Evolutionary conservation across 2,888 invertebrate species (phyloP).

Genomic region (Cheilosia pagana): DNA sequence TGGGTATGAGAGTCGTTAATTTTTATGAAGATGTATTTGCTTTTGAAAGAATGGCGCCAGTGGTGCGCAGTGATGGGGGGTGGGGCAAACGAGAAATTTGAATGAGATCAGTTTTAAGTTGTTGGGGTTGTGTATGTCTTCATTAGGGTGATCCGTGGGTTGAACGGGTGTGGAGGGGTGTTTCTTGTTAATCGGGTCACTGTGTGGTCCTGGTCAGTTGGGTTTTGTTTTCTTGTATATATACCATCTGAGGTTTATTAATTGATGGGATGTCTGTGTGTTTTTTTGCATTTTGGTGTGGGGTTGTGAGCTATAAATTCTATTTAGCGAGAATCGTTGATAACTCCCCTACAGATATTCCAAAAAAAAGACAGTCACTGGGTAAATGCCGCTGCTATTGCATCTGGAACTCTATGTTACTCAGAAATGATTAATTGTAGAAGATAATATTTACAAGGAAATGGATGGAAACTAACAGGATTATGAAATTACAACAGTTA

Average conservation of each 20-base stretch:
- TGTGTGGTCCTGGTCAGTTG: not conserved
- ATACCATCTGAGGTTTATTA: not conserved
- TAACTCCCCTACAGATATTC: no score
- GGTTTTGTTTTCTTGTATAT: not conserved
- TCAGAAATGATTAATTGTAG: no score
- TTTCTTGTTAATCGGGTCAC: conserved; percentile 3
- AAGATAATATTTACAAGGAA: no score
- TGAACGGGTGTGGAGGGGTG: conserved; percentile 1
- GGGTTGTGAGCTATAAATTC: no score
- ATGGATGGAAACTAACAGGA: no score
- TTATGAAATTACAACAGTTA: no score
- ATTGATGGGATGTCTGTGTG: not conserved
- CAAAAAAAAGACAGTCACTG: no score
- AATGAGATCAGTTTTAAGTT: conserved; percentile 68
- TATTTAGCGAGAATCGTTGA: no score
- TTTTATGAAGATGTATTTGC: conserved; percentile 69
- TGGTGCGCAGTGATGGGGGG: not conserved
- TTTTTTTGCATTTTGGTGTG: no score
- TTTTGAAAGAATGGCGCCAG: not conserved
- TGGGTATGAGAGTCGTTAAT: conserved; percentile 53
- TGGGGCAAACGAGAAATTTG: conserved; percentile 35
- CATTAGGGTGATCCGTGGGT: conserved; percentile 39
- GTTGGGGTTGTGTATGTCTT: conserved; percentile 59
- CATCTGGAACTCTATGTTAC: no score
- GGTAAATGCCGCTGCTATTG: no score